Conservation (phyloP, 2,113 vertebrate genomes). For the Prionailurus viverrinus region DNA sequence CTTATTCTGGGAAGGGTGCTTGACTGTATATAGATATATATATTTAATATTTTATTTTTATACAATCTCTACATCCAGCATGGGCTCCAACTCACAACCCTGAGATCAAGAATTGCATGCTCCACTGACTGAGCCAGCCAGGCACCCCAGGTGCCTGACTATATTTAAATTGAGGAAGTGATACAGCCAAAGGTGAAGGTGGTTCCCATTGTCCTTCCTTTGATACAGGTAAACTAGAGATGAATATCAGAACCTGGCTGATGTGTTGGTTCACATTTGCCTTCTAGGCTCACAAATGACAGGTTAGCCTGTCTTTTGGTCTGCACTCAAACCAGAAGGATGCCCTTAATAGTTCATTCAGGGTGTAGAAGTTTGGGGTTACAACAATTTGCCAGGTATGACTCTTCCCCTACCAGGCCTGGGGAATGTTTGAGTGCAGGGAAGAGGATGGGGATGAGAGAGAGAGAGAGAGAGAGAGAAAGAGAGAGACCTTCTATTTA, state of each 20-base stretch:
- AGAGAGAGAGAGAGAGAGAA: background rate
- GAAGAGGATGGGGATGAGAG: background rate
- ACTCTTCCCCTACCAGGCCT: background rate
- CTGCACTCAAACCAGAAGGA: background rate
- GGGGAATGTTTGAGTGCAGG: background rate
- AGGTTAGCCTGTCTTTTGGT: background rate
- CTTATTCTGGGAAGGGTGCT: background rate
- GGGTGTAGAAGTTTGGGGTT: background rate
- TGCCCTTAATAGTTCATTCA: background rate
- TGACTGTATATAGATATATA: background rate
- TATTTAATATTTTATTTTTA: background rate
- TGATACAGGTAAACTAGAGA: background rate
- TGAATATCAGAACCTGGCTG: background rate
- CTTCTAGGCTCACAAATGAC: background rate
- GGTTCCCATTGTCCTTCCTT: background rate
- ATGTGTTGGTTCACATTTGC: background rate
- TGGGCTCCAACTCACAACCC: background rate
- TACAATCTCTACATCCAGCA: background rate
- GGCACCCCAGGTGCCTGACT: background rate
- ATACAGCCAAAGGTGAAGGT: background rate
- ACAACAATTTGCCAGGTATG: background rate
- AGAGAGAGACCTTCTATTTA: background rate
- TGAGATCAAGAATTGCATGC: background rate
- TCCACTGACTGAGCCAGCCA: background rate
- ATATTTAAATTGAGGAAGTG: background rate